These are phyloP conservation scores for Eupsilia transversa DNA, from an alignment of 2,888 invertebrate genomes.

Conservation along the genomic window DNA sequence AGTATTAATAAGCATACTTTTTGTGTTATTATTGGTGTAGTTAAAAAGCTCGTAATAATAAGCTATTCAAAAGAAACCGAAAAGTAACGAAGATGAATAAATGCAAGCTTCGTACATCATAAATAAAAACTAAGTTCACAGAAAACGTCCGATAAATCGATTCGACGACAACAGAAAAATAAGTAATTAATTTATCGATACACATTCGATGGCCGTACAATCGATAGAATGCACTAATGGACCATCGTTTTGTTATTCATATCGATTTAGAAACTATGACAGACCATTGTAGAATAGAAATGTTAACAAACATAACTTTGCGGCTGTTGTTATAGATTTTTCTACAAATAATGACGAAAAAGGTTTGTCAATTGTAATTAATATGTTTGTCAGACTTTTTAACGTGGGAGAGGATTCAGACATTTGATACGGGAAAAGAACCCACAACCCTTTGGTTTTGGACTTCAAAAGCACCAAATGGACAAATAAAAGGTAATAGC, in stretches of 20 bases:
- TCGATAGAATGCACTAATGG: constrained; percentile 73
- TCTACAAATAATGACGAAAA: constrained; percentile 25
- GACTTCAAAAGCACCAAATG: constrained; percentile 74
- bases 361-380: constrained; percentile 39
- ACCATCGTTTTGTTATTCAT: constrained; percentile 73
- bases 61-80: constrained; percentile 9
- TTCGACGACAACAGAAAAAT: constrained; percentile 62
- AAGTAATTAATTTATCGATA: constrained; percentile 69
- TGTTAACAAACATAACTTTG: constrained; percentile 33
- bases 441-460: constrained; percentile 75
- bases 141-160: constrained; percentile 48
- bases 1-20: background rate
- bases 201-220: constrained; percentile 71
- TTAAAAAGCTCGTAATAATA: background rate
- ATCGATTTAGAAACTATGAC: constrained; percentile 68
- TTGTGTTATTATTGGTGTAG: background rate
- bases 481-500: constrained; percentile 78
- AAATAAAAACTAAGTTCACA: constrained; percentile 36
- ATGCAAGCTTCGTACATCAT: constrained; percentile 25
- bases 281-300: constrained; percentile 67
- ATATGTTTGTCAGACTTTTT: constrained; percentile 56
- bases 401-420: constrained; percentile 78
- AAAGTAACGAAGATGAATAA: constrained; percentile 17
- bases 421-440: constrained; percentile 81
- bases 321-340: background rate